Conservation (phyloP, 2,888 invertebrate species). For the Chymomyza amoena region DNA sequence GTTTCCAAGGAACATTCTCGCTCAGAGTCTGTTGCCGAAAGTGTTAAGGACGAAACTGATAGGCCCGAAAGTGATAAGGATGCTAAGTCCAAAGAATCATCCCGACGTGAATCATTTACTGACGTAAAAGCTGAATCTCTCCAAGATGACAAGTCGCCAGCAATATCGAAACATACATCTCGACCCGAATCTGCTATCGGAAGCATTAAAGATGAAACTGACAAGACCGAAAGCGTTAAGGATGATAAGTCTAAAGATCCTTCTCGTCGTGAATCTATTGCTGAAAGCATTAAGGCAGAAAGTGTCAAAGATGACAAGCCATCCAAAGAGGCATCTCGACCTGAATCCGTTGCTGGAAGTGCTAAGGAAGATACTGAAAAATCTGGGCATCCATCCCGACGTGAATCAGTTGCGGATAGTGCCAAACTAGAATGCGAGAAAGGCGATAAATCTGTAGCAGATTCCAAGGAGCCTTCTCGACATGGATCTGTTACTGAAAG, state of each 20-base stretch:
- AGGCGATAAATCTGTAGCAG: conserved; percentile 19
- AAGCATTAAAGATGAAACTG: conserved; percentile 5
- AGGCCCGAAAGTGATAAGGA: not conserved
- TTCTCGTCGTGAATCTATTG: conserved; percentile 37
- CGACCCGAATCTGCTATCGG: conserved; percentile 53
- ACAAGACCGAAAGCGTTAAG: conserved; percentile 9
- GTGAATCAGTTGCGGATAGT: conserved; percentile 17
- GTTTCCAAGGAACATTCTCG: conserved; percentile 19
- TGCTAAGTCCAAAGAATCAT: conserved; percentile 14
- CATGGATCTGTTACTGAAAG: conserved; percentile 17
- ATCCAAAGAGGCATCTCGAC: too few relatives aligned
- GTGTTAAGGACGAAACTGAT: conserved; percentile 5
- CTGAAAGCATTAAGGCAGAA: conserved; percentile 20
- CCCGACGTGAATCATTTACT: conserved; percentile 26
- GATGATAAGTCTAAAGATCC: conserved; percentile 30
- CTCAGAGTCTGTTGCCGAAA: conserved; percentile 16
- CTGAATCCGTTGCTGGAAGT: too few relatives aligned
- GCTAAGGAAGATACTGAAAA: not conserved
- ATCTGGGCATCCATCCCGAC: conserved; percentile 23
- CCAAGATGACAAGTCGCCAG: conserved; percentile 23
- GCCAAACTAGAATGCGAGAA: not conserved
- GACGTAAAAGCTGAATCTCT: conserved; percentile 22
- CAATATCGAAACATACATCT: conserved; percentile 39
- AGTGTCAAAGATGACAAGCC: too few relatives aligned
- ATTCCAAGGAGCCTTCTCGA: conserved; percentile 18